Evolutionary conservation across 1,140 invertebrate genomes (phyloP), one percentile per base, ranked within the genome.

Genomic region (Sinella curviseta): DNA sequence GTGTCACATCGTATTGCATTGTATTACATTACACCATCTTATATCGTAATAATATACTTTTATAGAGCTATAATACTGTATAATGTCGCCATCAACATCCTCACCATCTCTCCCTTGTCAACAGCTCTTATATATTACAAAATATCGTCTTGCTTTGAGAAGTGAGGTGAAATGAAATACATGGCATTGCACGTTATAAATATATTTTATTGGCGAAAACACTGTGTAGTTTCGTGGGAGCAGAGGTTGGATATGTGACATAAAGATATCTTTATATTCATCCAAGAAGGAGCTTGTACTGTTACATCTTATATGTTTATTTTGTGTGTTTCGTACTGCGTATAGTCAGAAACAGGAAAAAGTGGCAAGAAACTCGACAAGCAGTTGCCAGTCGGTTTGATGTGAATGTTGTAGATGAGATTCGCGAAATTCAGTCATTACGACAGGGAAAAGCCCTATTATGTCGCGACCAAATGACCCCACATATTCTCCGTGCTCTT

Each of bases 391-490:
- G 65, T 70, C 65, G 28, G 65, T 70, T 70, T 70, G 65, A 31
- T 70, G 65, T 70, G 65, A 70, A 70, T 70, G 65, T 70, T 70
- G 30, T 33, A 70, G 65, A 70, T 70, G 65, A 70, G 28, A 70
- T 33, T 70, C 65, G 31, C 65, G 30, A 70, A 70, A 70, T 70
- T 70, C 65, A 70, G 65, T 70, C 65, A 70, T 70, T 70, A 70
- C 65, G 65, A 70, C 65, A 70, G 65, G 65, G 65, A 70, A 70
- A 70, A 70, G 65, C 31, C 57, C 65, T 70, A 30, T 70, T 31
- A 70, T 70, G 65, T 70, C 65, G 31, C 65, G 65, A 70, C 65
- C 65, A 70, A 70, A 70, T 70, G 65, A 70, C 65, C 65, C 65
- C 65, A 70, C 65, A 33, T 70, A 70, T 33, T 70, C 26, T 33